These are phyloP conservation scores for Sialis fuliginosa DNA, from an alignment of 2,888 invertebrate species.

Conservation along the genomic window DNA sequence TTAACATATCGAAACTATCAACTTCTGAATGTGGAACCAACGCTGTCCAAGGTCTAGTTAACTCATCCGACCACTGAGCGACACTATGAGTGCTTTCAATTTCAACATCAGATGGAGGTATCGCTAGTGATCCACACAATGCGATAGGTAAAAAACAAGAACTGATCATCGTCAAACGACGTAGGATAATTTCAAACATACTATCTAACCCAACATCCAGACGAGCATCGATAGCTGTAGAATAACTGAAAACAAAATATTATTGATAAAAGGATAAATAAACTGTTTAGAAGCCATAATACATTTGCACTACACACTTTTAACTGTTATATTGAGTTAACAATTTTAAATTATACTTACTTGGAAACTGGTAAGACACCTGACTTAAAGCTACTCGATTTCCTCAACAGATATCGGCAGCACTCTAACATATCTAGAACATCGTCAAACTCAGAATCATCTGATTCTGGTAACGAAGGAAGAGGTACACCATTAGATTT, in stretches of 20 bases:
- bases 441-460: constrained; percentile 68
- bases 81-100: constrained; percentile 23
- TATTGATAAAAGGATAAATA: constrained; percentile 1
- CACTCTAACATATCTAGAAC: constrained; percentile 47
- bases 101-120: constrained; percentile 21
- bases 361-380: constrained; percentile 9
- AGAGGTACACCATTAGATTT: constrained; percentile 27
- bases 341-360: not conserved
- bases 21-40: constrained; percentile 28
- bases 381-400: constrained; percentile 6
- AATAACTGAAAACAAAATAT: constrained; percentile 30
- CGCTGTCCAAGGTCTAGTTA: constrained; percentile 30
- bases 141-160: constrained; percentile 39
- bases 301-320: not conserved
- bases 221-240: constrained; percentile 57
- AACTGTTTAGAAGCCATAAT: not conserved
- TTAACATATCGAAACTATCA: constrained; percentile 40
- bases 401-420: constrained; percentile 33
- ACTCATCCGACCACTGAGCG: constrained; percentile 25
- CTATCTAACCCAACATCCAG: constrained; percentile 65
- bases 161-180: constrained; percentile 49
- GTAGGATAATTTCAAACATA: constrained; percentile 54
- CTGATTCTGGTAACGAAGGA: constrained; percentile 59
- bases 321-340: not conserved
- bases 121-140: constrained; percentile 22